Base-by-base conservation (phyloP, 2,113 vertebrate species). In the Speoplatyrhinus poulsoni region DNA sequence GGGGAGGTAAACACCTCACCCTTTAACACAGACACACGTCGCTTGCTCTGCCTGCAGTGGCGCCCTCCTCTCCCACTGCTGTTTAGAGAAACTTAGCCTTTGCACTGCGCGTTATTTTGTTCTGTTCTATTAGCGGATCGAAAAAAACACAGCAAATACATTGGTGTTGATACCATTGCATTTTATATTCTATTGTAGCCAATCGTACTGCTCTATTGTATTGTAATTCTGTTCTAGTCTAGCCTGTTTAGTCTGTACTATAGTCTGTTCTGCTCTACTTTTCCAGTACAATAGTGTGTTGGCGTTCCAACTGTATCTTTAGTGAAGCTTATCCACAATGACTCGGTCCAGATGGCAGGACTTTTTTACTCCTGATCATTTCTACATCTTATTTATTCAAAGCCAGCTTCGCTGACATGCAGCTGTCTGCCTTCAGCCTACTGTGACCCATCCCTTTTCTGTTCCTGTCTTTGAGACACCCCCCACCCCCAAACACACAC, bases 1-100 rank as follows among this genome's bases (percentile, higher is more conserved):
- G 76, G 77, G 86, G 84, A 91, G 91, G 86, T 90, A 89, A 90
- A 90, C 86, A 91, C 89, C 89, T 91, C 86, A 89, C 84, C 90
- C 88, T 88, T 84, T 85, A 87, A 85, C 79, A 87, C 88, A 89
- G 87, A 88, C 88, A 89, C 85, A 89, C 87, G 86, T 88, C 79
- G 80, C 84, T 73, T 56, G 71, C 87, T 86, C 52, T 83, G 82
- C 84, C 87, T 88, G 85, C 82, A 88, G 89, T 85, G 79, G 86
- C 85, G 80, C 82, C 80, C 86, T 56, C 70, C 79, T 77, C 2
- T 55, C 15, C 17, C 12, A 8, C 16, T n/a, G 53, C 16, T 17
- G 54, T 17, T 56, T n/a, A 56, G n/a, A 17, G 54, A 10, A 19
- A 56, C 19, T 56, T 56, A 10, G 54, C n/a, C 10, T 19, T 13